Evolutionary conservation across 2,113 vertebrate species (phyloP), one percentile per base, ranked within the genome.

Genomic region (Typhlomys cinereus): DNA sequence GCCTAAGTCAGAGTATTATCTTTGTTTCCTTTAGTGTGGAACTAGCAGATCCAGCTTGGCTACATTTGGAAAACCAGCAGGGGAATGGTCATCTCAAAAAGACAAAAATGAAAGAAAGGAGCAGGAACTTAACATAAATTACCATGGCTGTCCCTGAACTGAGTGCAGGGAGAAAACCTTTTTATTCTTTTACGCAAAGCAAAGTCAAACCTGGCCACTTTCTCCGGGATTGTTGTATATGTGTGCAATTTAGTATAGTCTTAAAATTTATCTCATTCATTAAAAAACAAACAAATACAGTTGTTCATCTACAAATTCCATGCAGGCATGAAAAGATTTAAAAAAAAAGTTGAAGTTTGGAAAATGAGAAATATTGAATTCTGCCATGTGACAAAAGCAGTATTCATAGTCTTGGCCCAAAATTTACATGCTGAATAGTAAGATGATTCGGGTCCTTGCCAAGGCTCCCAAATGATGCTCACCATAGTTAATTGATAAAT

Each of bases 1-100:
- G 44, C 91, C 96, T 86, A 92, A 94, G 93, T 94, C 94, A 95
- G 95, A 89, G 87, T 84, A 46, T 96, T 95, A 94, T 79, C 90
- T 93, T 79, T 93, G 74, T 94, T 95, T 96, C 94, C 89, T 91
- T 93, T 46, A 48, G 73, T 1, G 5, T 71, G 87, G 95, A 97
- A 89, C 59, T 41, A 92, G 75, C 81, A 20, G 7, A 88, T 8
- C 52, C 79, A 44, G 57, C 29, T 70, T 94, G 85, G 89, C 84
- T 92, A 88, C 90, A 85, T 94, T 97, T 88, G 78, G 89, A 85
- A 88, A 96, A 83, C 52, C 92, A 95, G 94, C 94, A 91, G 92
- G 94, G 92, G 89, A 95, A 57, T 70, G 59, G 23, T 94, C 69
- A 84, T 88, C 88, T 9, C 88, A 64, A 25, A 94, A 91, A 87